Base-by-base conservation (phyloP, 2,888 invertebrate genomes). In the Leucophenga montana region DNA sequence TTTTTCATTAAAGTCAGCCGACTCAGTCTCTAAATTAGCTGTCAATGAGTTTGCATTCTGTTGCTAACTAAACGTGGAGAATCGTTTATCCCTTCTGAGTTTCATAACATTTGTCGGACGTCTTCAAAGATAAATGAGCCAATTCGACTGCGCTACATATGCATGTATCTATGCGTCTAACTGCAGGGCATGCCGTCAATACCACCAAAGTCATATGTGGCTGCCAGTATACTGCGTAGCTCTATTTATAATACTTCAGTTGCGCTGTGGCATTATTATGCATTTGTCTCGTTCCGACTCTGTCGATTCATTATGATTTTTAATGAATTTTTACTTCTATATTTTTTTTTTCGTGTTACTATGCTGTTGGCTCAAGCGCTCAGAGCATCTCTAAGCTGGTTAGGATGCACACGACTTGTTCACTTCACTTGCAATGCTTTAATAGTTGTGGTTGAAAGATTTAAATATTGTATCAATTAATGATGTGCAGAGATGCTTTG, bases 1-100 rank as follows among this genome's bases (percentile, higher is more conserved):
- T 50, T 50, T 50, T 18, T 16, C 50, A 50, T 50, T 50, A n/a
- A 50, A 50, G 18, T n/a, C 50, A 16, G 50, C 50, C 50, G 50
- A 6, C 50, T 50, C 6, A 11, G 18, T n/a, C 18, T 50, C 50
- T 50, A 50, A 50, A 50, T 50, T 50, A 50, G 50, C 50, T 62
- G 62, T 62, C 62, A 62, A 62, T 62, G 62, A 62, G 62, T 62
- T 62, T 62, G 62, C 62, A 62, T 62, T 62, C 62, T 62, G 46
- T 16, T 39, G 39, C 39, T 62, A 62, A 62, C 46, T 39, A 46
- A 62, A 62, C 22, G 46, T 61, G n/a, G 16, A 61, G 59, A 61
- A 61, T 61, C 59, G 59, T 61, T 61, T 46, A 9, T 27, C 14
- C 22, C 57, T 31, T 57, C 14, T 54, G 20, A 13, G 11, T 54